Base-by-base conservation (phyloP, 2,113 vertebrate species). In the Indicator maculatus region DNA sequence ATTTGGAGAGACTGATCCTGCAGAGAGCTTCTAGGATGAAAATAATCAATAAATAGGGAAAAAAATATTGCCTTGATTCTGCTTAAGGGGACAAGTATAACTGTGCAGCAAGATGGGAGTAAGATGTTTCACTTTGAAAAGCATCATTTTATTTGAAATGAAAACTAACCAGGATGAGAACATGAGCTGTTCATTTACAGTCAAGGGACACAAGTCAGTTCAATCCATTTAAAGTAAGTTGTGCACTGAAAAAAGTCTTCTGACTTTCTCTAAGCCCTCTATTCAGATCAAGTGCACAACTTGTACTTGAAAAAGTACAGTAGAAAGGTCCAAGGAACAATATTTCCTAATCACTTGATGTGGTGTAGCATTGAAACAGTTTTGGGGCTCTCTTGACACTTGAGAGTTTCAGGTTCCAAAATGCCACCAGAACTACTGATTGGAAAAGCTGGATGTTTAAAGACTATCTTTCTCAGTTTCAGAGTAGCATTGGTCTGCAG, bases 11-110 rank as follows among this genome's bases (percentile, higher is more conserved):
- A 45, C 20, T 26, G 47, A 81, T 83, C 88, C 72, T 81, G 60
- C 53, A 81, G 90, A 80, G 83, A 88, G 27, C 47, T 81, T 33
- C 69, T 55, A 75, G n/a, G 50, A 89, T 58, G 73, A 89, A 12
- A 28, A 79, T 45, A 94, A 93, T 12, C 47, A 79, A 33, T 39
- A 82, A 89, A 80, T 71, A 31, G 88, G 27, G 86, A 96, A 83
- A 88, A 87, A 95, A 92, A 79, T 89, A 93, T 53, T 64, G 24
- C 45, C 90, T n/a, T 84, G 55, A 38, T 77, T 88, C 53, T 31
- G 79, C 28, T 69, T 76, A 87, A 76, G 38, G 27, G 17, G 27
- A 55, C 21, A 60, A 76, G 45, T n/a, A 3, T 11, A 88, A 93
- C 21, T 24, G 74, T 11, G 11, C 7, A 88, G 33, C 41, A 80